Percentiles rank a stretch among this genome's conserved stretches.
Evolutionary conservation across 2,888 invertebrate species (phyloP).

Genomic region (Embidobia sp.): DNA sequence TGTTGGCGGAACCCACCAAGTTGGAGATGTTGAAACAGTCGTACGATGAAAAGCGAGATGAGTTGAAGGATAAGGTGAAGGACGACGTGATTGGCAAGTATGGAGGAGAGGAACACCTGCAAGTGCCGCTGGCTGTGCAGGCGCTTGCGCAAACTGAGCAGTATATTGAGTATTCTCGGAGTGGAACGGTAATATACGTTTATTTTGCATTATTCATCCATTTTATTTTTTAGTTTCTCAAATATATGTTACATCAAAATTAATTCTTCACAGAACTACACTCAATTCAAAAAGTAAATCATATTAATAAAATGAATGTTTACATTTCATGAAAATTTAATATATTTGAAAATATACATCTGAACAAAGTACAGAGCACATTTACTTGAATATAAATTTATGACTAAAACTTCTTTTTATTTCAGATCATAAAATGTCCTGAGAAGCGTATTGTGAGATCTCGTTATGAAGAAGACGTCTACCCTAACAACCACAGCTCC

Average conservation of each 20-base stretch:
- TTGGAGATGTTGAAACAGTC: conserved; percentile 94
- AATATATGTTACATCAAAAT: no score
- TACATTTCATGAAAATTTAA: no score
- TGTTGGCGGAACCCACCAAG: conserved; percentile 99
- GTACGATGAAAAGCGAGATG: conserved; percentile 94
- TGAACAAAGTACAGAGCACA: no score
- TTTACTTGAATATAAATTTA: no score
- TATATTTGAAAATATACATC: no score
- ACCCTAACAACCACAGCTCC: conserved; percentile 95
- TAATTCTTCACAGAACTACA: no score
- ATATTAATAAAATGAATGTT: no score
- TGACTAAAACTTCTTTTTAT: no score
- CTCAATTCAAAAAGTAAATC: no score
- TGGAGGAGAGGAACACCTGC: conserved; percentile 90
- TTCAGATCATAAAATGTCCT: conserved; percentile 87
- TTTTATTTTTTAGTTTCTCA: no score
- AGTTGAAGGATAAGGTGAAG: conserved; percentile 92
- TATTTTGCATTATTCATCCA: no score
- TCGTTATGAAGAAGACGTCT: conserved; percentile 96
- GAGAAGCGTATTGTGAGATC: conserved; percentile 93
- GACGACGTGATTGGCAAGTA: conserved; percentile 94
- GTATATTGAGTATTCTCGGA: conserved; percentile 89
- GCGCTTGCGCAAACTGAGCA: conserved; percentile 95
- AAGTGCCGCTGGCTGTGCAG: conserved; percentile 7
- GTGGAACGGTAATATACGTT: no score